phyloP scores from a whole-genome alignment of 2,888 invertebrate species.

The Nemotelus nigrinus region DNA sequence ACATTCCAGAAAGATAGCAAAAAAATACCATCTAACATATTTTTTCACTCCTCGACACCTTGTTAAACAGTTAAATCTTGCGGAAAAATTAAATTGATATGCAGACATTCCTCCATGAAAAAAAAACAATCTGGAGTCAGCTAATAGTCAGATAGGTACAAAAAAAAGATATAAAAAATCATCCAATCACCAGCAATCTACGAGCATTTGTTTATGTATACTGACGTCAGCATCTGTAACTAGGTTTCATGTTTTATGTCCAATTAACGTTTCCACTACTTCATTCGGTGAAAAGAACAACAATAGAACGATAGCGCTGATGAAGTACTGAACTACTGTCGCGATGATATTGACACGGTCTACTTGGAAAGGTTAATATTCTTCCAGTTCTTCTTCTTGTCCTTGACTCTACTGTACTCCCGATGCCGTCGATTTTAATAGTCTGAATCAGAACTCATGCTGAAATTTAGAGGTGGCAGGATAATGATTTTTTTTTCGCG shows the following conservation, averaged over 20 bases:
- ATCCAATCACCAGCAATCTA: too few species aligned
- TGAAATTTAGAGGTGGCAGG: background rate
- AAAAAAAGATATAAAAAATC: too few species aligned
- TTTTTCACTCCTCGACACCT: slow-evolving; percentile 29
- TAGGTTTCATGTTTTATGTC: background rate
- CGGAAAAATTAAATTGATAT: slow-evolving; percentile 50
- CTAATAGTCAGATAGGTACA: too few species aligned
- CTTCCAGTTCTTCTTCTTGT: background rate
- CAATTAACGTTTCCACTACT: slow-evolving; percentile 40
- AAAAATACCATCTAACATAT: too few species aligned
- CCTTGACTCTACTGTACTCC: too few species aligned
- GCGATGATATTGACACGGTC: slow-evolving; percentile 7
- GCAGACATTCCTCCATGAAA: background rate
- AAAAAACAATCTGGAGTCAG: background rate
- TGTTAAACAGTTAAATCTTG: slow-evolving; percentile 48
- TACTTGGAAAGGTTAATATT: slow-evolving; percentile 13
- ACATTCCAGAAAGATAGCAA: background rate
- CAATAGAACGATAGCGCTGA: background rate
- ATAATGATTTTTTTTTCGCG: background rate
- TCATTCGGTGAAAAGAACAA: background rate
- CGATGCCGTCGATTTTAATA: background rate
- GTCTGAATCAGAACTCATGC: background rate
- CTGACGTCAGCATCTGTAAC: too few species aligned
- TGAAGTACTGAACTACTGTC: background rate
- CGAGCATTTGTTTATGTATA: too few species aligned